These are phyloP conservation scores for Cyclophora albipunctata DNA, from an alignment of 2,888 invertebrate species.

Conservation along the genomic window DNA sequence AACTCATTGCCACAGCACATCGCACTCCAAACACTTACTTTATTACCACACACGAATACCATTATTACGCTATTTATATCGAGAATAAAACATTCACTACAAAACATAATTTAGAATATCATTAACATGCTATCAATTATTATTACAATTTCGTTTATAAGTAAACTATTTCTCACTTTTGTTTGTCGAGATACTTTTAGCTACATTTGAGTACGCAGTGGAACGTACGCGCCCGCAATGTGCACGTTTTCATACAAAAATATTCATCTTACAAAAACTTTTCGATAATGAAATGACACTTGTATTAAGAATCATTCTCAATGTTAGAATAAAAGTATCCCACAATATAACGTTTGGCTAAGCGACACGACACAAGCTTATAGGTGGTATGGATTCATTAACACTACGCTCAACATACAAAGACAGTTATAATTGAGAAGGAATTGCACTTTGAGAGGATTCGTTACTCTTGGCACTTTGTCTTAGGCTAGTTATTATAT, in stretches of 20 bases:
- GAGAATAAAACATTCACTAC: slow-evolving; percentile 61
- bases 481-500: slow-evolving; percentile 56
- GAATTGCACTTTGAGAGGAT: slow-evolving; percentile 65
- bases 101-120: slow-evolving; percentile 63
- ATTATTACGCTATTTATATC: slow-evolving; percentile 35
- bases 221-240: too few species aligned
- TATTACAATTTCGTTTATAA: slow-evolving; percentile 8
- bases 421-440: slow-evolving; percentile 46
- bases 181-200: slow-evolving; percentile 43
- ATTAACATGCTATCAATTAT: slow-evolving; percentile 33
- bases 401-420: slow-evolving; percentile 24
- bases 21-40: slow-evolving; percentile 9
- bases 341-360: slow-evolving; percentile 31
- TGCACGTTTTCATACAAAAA: background rate
- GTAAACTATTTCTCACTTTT: slow-evolving; percentile 38
- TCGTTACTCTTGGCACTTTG: slow-evolving; percentile 68
- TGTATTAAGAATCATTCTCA: slow-evolving; percentile 7
- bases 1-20: slow-evolving; percentile 11
- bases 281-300: too few species aligned
- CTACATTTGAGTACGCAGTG: background rate
- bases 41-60: slow-evolving; percentile 19
- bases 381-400: slow-evolving; percentile 12
- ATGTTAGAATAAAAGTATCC: slow-evolving; percentile 36
- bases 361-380: slow-evolving; percentile 33
- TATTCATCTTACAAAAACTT: slow-evolving; percentile 3